Conservation (phyloP, 35 echinoderm and acorn worm species). For the Ophiothrix spiculata region DNA sequence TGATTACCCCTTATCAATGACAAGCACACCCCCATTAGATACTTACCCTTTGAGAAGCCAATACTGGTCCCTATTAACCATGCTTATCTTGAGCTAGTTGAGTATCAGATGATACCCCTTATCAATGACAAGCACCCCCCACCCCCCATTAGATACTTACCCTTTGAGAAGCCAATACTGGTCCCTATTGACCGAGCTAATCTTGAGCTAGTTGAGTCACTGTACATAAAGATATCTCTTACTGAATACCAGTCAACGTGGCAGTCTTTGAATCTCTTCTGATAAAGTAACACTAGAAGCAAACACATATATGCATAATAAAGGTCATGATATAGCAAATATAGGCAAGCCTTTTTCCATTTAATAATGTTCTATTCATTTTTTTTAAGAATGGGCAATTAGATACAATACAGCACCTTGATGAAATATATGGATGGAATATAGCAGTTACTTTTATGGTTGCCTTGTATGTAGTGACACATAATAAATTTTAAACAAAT, state of each 20-base stretch:
- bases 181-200: slow-evolving; percentile 91
- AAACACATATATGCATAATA: background rate
- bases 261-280: slow-evolving; percentile 58
- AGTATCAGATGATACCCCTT: too few species aligned
- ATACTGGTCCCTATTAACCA: slow-evolving; percentile 84
- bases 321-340: too few species aligned
- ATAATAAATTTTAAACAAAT: too few species aligned
- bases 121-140: background rate
- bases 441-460: too few species aligned
- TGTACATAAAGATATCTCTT: slow-evolving; percentile 69
- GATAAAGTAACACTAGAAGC: slow-evolving; percentile 36
- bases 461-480: too few species aligned
- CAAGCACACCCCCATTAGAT: background rate
- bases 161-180: slow-evolving; percentile 91
- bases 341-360: too few species aligned
- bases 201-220: slow-evolving; percentile 76
- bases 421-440: too few species aligned
- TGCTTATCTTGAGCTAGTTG: slow-evolving; percentile 81
- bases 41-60: slow-evolving; percentile 92
- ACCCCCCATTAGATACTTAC: slow-evolving; percentile 18
- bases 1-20: too few species aligned
- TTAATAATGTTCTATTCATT: too few species aligned
- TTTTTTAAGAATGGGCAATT: too few species aligned
- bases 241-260: slow-evolving; percentile 91
- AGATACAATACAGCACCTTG: too few species aligned